Evolutionary conservation across 2,113 vertebrate species (phyloP).

Genomic region (Aspiorhynchus laticeps): DNA sequence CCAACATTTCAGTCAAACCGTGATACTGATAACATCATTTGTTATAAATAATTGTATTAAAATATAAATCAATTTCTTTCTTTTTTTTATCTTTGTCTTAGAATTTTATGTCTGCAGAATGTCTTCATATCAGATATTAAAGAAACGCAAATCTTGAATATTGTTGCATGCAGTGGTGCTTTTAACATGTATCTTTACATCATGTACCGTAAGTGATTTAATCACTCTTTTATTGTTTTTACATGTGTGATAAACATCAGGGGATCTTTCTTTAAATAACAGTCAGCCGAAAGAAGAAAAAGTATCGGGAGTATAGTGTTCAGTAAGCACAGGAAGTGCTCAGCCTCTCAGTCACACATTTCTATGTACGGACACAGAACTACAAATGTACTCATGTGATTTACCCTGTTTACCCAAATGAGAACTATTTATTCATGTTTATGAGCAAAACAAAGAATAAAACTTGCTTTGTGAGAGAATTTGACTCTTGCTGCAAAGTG

Average conservation of each 20-base stretch:
- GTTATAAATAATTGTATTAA: background rate
- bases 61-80: background rate
- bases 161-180: background rate
- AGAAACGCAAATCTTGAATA: background rate
- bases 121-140: background rate
- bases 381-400: background rate
- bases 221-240: background rate
- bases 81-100: background rate
- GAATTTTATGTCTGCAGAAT: background rate
- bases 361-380: background rate
- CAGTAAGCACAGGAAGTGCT: slow-evolving; percentile 54
- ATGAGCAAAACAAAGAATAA: background rate
- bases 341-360: slow-evolving; percentile 35
- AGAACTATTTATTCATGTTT: background rate
- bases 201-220: background rate
- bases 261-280: slow-evolving; percentile 30
- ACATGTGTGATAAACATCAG: background rate
- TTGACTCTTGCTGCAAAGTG: background rate
- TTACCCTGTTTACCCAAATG: background rate
- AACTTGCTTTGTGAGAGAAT: background rate
- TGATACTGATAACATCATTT: background rate
- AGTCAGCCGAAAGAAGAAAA: slow-evolving; percentile 17
- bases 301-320: slow-evolving; percentile 28
- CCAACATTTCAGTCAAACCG: background rate
- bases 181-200: background rate